Base-by-base conservation (phyloP, 2,113 vertebrate genomes). In the Todiramphus saurophagus region DNA sequence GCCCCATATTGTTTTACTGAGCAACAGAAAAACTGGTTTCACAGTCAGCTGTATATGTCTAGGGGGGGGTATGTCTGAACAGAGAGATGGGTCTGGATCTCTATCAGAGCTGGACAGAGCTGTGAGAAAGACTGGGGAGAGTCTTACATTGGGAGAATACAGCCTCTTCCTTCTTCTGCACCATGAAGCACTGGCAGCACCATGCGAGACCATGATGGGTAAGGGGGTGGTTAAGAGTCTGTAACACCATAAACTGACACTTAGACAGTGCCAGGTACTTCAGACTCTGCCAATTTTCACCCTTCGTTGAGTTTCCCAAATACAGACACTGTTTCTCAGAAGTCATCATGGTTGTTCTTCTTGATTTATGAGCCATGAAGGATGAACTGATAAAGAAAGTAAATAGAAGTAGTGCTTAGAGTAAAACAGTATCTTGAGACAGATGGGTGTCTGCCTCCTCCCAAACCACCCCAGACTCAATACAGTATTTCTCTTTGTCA, bases 381-480 rank as follows among this genome's bases (percentile, higher is more conserved):
- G 27, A 93, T 83, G 16, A 41, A 83, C 5, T 35, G 19, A 70
- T 23, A 68, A 68, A 87, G 35, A 64, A 91, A 84, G 37, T 25
- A 89, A 72, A 78, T n/a, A 24, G 27, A 87, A 89, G 24, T 37
- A 84, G 41, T 13, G 13, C 41, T 75, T 30, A 31, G 9, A 82
- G 13, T 39, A 69, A 87, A 82, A 72, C 37, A 75, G 31, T 0
- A 1, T 25, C 39, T 48, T 62, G 28, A 87, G 50, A 75, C 1
- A 62, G 19, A 67, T 27, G 33, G 37, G 12, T 9, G 55, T 33
- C 53, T 83, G 41, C 11, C 72, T 69, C 28, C 35, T 77, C 24
- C 30, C 33, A 69, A 0, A 0, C 0, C 21, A 4, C 6, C 50
- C 0, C 20, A 69, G 37, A 39, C n/a, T 72, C 53, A 73, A 9